Conservation (phyloP, 1,140 invertebrate genomes). For the Elysia chlorotica region DNA sequence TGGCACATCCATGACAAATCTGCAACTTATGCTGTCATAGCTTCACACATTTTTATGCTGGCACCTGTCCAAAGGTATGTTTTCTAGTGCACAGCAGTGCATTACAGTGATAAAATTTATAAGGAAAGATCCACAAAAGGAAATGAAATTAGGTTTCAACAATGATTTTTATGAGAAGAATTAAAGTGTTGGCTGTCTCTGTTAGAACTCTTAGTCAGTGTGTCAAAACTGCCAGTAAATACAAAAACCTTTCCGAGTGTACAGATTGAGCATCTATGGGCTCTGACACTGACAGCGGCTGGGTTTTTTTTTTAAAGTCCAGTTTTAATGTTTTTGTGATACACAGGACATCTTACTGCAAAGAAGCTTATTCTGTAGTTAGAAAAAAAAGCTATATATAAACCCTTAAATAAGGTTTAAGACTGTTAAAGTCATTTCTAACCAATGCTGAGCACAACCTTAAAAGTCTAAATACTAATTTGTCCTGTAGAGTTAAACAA, state of each 20-base stretch:
- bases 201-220: not conserved
- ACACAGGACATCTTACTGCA: no score
- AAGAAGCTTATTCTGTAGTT: no score
- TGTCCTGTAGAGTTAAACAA: no score
- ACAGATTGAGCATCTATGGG: no score
- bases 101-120: not conserved
- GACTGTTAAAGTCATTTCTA: no score
- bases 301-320: no score
- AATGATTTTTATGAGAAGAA: not conserved
- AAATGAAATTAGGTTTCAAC: not conserved
- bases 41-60: constrained; percentile 34
- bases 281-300: no score
- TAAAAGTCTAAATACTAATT: no score
- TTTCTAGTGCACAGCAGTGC: not conserved
- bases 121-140: not conserved
- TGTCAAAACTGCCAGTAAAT: not conserved
- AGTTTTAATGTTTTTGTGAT: no score
- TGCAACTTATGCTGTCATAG: constrained; percentile 7
- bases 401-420: no score
- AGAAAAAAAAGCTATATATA: no score
- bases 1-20: constrained; percentile 42
- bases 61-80: constrained; percentile 42
- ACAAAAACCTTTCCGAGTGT: not conserved
- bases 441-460: no score
- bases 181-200: not conserved